Evolutionary conservation across 2,113 vertebrate genomes (phyloP).

Genomic region (Salvator merianae): DNA sequence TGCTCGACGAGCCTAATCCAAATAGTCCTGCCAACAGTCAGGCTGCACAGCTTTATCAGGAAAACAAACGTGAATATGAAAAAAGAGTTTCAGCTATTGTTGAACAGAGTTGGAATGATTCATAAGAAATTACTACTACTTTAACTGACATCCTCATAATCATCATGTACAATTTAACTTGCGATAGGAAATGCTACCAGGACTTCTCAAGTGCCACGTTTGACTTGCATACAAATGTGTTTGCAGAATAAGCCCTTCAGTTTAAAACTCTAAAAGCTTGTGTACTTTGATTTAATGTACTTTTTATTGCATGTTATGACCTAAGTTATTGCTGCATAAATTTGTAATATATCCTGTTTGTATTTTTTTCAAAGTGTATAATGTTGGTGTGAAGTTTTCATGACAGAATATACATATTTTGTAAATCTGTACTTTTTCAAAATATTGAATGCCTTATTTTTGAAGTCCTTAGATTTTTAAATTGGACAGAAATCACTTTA

Average conservation of each 20-base stretch:
- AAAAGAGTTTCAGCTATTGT: constrained; percentile 98
- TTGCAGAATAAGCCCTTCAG: constrained; percentile 74
- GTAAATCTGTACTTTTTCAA: constrained; percentile 87
- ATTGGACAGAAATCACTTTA: constrained; percentile 82
- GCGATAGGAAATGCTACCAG: constrained; percentile 75
- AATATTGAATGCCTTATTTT: constrained; percentile 85
- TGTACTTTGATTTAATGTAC: constrained; percentile 83
- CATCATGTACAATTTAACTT: constrained; percentile 76
- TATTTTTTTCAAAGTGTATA: constrained; percentile 89
- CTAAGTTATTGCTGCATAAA: constrained; percentile 99
- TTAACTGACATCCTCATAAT: constrained; percentile 69
- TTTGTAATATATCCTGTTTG: constrained; percentile 96
- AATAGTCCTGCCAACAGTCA: constrained; percentile 99
- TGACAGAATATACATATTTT: constrained; percentile 84
- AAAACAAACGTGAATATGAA: constrained; percentile 98
- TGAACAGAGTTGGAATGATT: constrained; percentile 99
- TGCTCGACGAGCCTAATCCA: constrained; percentile 97
- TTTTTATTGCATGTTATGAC: constrained; percentile 98
- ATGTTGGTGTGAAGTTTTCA: constrained; percentile 89
- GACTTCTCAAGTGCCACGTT: constrained; percentile 86
- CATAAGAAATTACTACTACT: constrained; percentile 79
- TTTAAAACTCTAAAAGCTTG: constrained; percentile 85
- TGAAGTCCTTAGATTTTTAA: constrained; percentile 87
- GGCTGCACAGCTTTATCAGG: constrained; percentile 98
- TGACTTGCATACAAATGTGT: constrained; percentile 69